Percentiles rank a stretch among this genome's conserved stretches.
Conservation (phyloP, 2,797 vertebrate species). For the Poeciliopsis gracilis region DNA sequence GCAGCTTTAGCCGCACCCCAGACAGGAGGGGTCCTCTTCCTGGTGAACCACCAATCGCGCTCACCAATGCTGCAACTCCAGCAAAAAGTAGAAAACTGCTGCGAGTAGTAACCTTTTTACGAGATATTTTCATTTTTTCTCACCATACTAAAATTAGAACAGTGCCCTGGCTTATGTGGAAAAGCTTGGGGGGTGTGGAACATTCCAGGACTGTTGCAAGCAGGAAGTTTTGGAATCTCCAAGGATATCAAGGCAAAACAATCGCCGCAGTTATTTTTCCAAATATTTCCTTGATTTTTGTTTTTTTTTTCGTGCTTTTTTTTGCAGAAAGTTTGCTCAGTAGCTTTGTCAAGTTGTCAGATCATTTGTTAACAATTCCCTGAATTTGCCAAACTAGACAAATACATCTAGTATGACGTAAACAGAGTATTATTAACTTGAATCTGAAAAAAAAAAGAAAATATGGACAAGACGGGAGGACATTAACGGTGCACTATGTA, state of each 20-base stretch:
- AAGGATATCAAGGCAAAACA: conserved; percentile 83
- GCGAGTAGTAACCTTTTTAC: conserved; percentile 31
- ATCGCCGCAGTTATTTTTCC: conserved; percentile 73
- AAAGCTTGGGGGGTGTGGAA: conserved; percentile 67
- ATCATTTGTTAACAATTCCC: conserved; percentile 48
- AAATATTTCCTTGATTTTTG: conserved; percentile 61
- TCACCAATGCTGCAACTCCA: conserved; percentile 13
- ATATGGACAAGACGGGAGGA: conserved; percentile 7
- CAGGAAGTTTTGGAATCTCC: conserved; percentile 85
- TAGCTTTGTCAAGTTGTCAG: conserved; percentile 43
- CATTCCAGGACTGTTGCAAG: conserved; percentile 77
- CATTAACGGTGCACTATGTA: background rate
- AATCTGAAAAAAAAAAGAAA: background rate
- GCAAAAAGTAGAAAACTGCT: background rate
- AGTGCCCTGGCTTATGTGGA: conserved; percentile 78
- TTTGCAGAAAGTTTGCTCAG: conserved; percentile 57
- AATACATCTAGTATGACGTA: conserved; percentile 32
- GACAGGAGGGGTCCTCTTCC: background rate
- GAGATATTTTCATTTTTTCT: conserved; percentile 50
- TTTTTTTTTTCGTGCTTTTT: conserved; percentile 39
- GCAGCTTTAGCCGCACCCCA: background rate
- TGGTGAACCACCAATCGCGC: background rate
- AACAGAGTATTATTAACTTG: background rate
- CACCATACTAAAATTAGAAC: conserved; percentile 65
- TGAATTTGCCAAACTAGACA: conserved; percentile 18